Conservation (phyloP, 2,113 vertebrate species). For the Crypturellus undulatus region DNA sequence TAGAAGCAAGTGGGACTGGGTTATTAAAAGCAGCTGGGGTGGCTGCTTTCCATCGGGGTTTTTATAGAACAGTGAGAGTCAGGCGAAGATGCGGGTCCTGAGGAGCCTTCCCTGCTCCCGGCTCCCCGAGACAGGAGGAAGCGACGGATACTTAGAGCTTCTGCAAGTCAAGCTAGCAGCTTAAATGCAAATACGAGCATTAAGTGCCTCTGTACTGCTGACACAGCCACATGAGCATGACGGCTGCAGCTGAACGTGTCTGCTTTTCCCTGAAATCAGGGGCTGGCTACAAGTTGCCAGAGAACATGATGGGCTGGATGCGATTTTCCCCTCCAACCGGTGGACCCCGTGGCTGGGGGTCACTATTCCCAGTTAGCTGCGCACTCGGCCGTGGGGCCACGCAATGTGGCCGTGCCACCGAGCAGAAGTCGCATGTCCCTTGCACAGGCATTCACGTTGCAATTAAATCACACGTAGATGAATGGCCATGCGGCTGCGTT, state of each 20-base stretch:
- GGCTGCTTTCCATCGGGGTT: constrained; percentile 46
- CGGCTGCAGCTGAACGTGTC: background rate
- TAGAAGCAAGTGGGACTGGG: background rate
- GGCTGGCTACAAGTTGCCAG: background rate
- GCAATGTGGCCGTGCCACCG: background rate
- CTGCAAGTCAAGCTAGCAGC: background rate
- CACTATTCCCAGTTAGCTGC: too few relatives aligned
- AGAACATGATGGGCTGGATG: background rate
- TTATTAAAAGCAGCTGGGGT: constrained; percentile 56
- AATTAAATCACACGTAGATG: constrained; percentile 41
- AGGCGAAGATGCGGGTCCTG: background rate
- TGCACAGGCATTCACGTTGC: background rate
- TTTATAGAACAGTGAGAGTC: background rate
- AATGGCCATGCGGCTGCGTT: background rate
- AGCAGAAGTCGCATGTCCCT: constrained; percentile 27
- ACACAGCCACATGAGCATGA: background rate
- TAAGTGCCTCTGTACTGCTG: background rate
- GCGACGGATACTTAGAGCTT: background rate
- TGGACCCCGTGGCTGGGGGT: background rate
- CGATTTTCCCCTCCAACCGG: background rate
- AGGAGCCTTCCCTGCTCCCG: background rate
- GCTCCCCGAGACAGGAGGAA: background rate
- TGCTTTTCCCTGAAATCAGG: background rate
- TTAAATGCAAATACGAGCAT: background rate
- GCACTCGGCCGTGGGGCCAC: too few relatives aligned